phyloP scores from a whole-genome alignment of 1,140 invertebrate species.

The Drosophila pandora region DNA sequence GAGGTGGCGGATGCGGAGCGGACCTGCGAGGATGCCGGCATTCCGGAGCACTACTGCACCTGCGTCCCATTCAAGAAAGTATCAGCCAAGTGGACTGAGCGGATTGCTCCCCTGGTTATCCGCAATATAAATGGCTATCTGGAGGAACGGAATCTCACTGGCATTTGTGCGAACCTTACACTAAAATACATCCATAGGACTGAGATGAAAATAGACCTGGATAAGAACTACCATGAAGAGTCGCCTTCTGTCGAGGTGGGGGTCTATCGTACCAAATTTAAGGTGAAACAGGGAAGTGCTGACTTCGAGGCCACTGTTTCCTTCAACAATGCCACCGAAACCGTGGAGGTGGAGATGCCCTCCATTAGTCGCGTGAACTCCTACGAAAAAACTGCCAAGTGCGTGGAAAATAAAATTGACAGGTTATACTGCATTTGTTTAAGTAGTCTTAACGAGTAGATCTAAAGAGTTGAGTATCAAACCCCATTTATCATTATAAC shows the following conservation, averaged over 20 bases:
- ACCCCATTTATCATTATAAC: background rate
- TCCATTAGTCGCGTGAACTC: slow-evolving; percentile 87
- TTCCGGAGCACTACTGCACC: slow-evolving; percentile 89
- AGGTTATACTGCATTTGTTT: slow-evolving; percentile 84
- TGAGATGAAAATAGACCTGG: slow-evolving; percentile 24
- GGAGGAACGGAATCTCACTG: slow-evolving; percentile 31
- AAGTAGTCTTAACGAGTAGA: slow-evolving; percentile 1
- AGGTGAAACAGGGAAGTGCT: slow-evolving; percentile 78
- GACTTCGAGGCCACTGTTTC: slow-evolving; percentile 86
- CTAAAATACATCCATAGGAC: slow-evolving; percentile 47
- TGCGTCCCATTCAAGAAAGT: slow-evolving; percentile 74
- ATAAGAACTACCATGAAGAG: slow-evolving; percentile 13
- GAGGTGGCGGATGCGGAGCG: slow-evolving; percentile 86
- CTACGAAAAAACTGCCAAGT: slow-evolving; percentile 85
- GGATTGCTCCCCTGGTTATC: slow-evolving; percentile 66
- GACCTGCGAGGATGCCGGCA: slow-evolving; percentile 88
- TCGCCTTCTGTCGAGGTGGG: slow-evolving; percentile 11
- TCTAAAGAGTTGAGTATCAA: background rate
- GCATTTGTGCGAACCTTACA: slow-evolving; percentile 32
- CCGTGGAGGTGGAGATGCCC: slow-evolving; percentile 53
- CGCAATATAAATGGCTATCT: slow-evolving; percentile 82
- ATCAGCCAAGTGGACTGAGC: slow-evolving; percentile 56
- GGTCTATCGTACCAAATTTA: slow-evolving; percentile 47
- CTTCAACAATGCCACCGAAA: slow-evolving; percentile 64
- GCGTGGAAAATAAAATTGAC: slow-evolving; percentile 84